Evolutionary conservation across 2,113 vertebrate species (phyloP).

Genomic region (Rhagologus leucostigma): DNA sequence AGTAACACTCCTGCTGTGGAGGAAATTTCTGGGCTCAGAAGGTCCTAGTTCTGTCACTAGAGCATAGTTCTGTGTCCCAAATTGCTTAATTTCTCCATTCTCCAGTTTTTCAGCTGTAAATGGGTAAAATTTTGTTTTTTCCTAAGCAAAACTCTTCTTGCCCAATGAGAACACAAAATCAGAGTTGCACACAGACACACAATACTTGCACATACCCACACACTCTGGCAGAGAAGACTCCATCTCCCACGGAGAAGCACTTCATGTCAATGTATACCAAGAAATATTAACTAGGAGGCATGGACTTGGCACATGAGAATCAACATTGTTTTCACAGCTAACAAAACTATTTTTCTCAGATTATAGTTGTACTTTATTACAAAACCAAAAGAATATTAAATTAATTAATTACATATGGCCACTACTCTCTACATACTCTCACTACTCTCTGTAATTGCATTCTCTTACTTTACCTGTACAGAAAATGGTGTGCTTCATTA

Average conservation of each 20-base stretch:
- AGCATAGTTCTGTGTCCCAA: background rate
- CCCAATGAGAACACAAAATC: background rate
- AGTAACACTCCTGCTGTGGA: background rate
- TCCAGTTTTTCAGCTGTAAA: background rate
- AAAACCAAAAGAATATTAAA: background rate
- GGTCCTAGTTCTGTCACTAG: background rate
- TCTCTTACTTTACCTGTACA: background rate
- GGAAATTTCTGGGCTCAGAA: background rate
- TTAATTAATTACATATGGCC: background rate
- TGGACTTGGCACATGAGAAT: background rate
- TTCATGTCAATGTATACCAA: background rate
- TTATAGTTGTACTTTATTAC: background rate
- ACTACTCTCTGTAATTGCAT: background rate
- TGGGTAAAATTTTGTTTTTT: background rate
- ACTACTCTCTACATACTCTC: too few relatives aligned
- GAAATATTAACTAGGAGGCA: background rate
- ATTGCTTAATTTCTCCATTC: background rate
- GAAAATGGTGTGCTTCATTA: background rate
- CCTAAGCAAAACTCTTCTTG: background rate
- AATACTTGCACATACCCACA: background rate
- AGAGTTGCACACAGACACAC: background rate
- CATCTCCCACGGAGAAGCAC: fast-evolving
- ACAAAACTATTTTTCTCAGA: background rate
- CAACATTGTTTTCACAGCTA: background rate
- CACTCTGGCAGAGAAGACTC: background rate